These are phyloP conservation scores for Carollia perspicillata DNA, from an alignment of 2,113 vertebrate genomes.

Conservation along the genomic window DNA sequence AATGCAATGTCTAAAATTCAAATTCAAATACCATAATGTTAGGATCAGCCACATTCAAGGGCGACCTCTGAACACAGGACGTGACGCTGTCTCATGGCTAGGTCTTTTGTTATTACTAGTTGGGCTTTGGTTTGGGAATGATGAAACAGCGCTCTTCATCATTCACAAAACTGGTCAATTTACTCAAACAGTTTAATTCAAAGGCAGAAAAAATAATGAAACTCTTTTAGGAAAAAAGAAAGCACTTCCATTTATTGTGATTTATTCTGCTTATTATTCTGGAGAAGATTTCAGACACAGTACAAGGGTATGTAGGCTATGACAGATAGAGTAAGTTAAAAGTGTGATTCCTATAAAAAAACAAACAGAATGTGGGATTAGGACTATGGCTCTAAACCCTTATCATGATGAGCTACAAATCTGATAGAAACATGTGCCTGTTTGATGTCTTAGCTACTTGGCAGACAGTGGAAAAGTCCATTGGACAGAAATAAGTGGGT, in stretches of 20 bases:
- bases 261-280: background rate
- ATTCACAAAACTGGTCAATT: background rate
- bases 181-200: background rate
- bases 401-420: background rate
- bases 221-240: background rate
- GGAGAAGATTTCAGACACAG: background rate
- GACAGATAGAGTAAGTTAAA: background rate
- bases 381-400: background rate
- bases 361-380: background rate
- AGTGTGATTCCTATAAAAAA: background rate
- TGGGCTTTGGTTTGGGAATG: background rate
- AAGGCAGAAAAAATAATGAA: constrained; percentile 37
- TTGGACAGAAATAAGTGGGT: background rate
- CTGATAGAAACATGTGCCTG: background rate
- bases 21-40: background rate
- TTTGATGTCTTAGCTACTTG: background rate
- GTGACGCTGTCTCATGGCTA: background rate
- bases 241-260: background rate
- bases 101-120: background rate
- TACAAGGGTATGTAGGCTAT: background rate
- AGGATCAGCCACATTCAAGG: background rate
- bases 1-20: background rate
- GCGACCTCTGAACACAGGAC: background rate
- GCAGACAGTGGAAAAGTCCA: background rate
- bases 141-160: background rate